Conservation (phyloP, 2,888 invertebrate genomes). For the Brenthis daphne region DNA sequence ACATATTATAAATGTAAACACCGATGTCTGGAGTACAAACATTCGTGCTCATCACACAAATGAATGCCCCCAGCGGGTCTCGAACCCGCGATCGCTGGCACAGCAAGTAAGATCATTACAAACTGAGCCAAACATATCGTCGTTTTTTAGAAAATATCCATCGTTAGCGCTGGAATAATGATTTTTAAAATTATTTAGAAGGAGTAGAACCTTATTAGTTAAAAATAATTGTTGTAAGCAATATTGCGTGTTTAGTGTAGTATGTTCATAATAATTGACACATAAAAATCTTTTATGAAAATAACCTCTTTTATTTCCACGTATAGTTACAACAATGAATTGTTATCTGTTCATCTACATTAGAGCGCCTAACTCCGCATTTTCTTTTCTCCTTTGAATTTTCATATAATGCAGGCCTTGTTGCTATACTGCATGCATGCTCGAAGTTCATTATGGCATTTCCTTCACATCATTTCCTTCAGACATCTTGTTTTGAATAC, state of each 20-base stretch:
- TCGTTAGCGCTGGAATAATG: too few species aligned
- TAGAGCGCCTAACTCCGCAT: constrained; percentile 40
- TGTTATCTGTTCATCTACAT: constrained; percentile 41
- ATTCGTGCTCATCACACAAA: too few species aligned
- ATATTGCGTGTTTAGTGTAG: background rate
- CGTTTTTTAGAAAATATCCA: too few species aligned
- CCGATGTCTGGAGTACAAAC: too few species aligned
- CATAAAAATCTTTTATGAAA: constrained; percentile 20
- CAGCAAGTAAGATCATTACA: too few species aligned
- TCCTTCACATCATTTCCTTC: constrained; percentile 65
- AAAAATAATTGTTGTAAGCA: background rate
- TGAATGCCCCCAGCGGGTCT: too few species aligned
- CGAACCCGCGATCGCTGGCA: too few species aligned
- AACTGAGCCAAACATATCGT: too few species aligned
- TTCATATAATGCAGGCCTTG: constrained; percentile 46
- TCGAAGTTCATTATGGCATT: constrained; percentile 67
- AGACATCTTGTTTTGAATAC: constrained; percentile 53
- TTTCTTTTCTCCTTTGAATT: constrained; percentile 59
- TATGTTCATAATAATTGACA: constrained; percentile 4
- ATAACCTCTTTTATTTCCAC: constrained; percentile 26
- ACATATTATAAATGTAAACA: too few species aligned
- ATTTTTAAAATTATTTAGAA: too few species aligned
- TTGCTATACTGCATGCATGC: constrained; percentile 17
- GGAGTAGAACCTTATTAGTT: background rate
- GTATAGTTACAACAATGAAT: constrained; percentile 36